phyloP scores from a whole-genome alignment of 2,797 vertebrate genomes.

The Acipenser oxyrinchus region DNA sequence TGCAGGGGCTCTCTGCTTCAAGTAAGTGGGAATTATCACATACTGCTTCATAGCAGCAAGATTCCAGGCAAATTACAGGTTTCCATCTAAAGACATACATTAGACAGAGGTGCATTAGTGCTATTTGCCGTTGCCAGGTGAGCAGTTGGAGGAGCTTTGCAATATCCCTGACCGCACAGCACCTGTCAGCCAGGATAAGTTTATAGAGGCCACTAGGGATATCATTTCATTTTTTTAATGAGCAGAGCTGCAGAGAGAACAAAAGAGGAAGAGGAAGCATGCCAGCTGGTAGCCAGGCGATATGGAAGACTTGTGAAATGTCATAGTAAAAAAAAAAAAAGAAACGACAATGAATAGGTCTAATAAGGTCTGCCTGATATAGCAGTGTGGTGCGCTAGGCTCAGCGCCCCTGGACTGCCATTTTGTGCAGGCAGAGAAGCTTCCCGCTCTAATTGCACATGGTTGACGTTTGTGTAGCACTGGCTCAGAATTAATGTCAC shows the following conservation, averaged over 20 bases:
- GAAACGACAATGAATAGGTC: not conserved
- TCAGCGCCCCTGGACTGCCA: not conserved
- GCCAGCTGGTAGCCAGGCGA: not conserved
- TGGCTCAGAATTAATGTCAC: not conserved
- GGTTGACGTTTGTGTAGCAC: not conserved
- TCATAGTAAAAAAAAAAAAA: not conserved
- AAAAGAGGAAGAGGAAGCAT: not conserved
- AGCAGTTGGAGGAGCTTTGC: no score
- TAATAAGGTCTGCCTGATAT: not conserved
- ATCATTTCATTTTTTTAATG: conserved; percentile 6
- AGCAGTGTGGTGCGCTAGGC: not conserved
- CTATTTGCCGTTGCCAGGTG: no score
- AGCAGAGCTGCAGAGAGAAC: not conserved
- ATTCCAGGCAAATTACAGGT: no score
- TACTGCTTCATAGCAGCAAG: no score
- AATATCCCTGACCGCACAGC: not conserved
- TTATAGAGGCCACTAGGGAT: conserved; percentile 15
- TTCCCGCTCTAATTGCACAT: not conserved
- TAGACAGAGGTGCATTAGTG: no score
- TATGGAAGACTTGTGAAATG: not conserved
- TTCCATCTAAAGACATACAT: no score
- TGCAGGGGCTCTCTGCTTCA: no score
- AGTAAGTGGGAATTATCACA: no score
- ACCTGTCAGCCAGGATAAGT: not conserved
- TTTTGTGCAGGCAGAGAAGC: not conserved